Conservation (phyloP, 30 jellyfish, hydroid and myxozoan genomes). For the Aurelia sp. region DNA sequence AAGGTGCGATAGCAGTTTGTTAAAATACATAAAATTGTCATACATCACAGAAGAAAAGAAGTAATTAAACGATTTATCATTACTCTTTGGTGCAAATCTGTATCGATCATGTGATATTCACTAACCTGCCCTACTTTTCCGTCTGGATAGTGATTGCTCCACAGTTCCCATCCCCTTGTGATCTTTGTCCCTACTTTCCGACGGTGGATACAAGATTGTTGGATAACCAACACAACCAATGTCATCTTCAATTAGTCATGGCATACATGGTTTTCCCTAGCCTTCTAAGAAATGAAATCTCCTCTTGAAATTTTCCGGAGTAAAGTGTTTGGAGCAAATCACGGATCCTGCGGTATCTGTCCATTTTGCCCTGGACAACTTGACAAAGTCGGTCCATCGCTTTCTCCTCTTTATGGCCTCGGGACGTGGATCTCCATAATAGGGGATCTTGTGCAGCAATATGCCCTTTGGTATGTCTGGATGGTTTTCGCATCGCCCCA, state of each 20-base stretch:
- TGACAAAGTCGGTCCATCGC: constrained; percentile 31
- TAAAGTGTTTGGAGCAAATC: constrained; percentile 3
- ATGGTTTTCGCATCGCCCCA: background rate
- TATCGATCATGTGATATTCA: too few relatives aligned
- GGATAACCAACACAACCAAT: constrained; percentile 8
- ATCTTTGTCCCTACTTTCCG: background rate
- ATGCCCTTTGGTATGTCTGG: constrained; percentile 7
- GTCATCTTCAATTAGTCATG: constrained; percentile 4
- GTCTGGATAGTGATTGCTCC: background rate
- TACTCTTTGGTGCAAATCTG: background rate
- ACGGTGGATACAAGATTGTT: constrained; percentile 17
- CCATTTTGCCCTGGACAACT: constrained; percentile 33
- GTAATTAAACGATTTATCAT: background rate
- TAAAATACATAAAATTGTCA: constrained; percentile 4
- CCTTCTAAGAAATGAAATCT: constrained; percentile 8
- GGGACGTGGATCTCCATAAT: constrained; percentile 23
- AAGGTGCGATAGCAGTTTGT: constrained; percentile 6
- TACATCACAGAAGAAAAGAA: background rate
- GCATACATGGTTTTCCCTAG: background rate
- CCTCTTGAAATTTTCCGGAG: constrained; percentile 20
- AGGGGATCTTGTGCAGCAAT: constrained; percentile 35
- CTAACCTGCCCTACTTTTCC: background rate
- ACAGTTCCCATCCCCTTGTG: background rate
- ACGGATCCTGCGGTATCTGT: constrained; percentile 20
- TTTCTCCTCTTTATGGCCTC: constrained; percentile 15